Evolutionary conservation across 2,888 invertebrate species (phyloP).

Genomic region (Lomographa bimaculata): DNA sequence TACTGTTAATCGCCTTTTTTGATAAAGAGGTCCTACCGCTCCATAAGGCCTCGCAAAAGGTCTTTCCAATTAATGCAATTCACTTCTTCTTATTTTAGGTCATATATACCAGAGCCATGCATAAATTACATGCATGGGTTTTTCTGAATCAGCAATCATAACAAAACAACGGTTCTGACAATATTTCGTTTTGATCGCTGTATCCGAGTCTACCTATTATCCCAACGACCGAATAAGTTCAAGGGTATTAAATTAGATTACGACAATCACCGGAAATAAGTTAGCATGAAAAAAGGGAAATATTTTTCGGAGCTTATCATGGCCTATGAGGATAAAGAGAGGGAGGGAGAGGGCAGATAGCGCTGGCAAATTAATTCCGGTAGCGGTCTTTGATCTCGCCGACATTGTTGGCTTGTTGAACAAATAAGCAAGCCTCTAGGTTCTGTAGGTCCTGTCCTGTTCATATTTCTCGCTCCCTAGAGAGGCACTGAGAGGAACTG

Average conservation of each 20-base stretch:
- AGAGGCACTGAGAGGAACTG: constrained; percentile 45
- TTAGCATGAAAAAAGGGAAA: constrained; percentile 46
- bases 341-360: constrained; percentile 50
- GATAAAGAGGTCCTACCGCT: too few relatives aligned
- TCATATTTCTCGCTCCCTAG: constrained; percentile 49
- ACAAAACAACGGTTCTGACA: too few relatives aligned
- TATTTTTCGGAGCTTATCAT: constrained; percentile 54
- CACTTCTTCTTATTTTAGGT: too few relatives aligned
- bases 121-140: too few relatives aligned
- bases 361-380: constrained; percentile 73
- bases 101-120: too few relatives aligned
- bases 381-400: constrained; percentile 68
- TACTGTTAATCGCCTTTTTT: too few relatives aligned
- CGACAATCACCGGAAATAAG: constrained; percentile 36
- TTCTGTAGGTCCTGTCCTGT: constrained; percentile 30
- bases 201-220: constrained; percentile 12
- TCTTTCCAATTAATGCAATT: too few relatives aligned
- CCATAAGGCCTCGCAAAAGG: too few relatives aligned
- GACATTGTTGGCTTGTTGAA: constrained; percentile 68
- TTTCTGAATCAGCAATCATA: too few relatives aligned
- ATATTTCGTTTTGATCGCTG: too few relatives aligned
- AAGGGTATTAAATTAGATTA: constrained; percentile 34
- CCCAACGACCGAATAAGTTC: constrained; percentile 23
- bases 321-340: constrained; percentile 40
- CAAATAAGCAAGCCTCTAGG: constrained; percentile 60